Percentiles rank a stretch among this genome's conserved stretches.
phyloP scores from a whole-genome alignment of 1,140 invertebrate genomes.

The Penaeus vannamei region DNA sequence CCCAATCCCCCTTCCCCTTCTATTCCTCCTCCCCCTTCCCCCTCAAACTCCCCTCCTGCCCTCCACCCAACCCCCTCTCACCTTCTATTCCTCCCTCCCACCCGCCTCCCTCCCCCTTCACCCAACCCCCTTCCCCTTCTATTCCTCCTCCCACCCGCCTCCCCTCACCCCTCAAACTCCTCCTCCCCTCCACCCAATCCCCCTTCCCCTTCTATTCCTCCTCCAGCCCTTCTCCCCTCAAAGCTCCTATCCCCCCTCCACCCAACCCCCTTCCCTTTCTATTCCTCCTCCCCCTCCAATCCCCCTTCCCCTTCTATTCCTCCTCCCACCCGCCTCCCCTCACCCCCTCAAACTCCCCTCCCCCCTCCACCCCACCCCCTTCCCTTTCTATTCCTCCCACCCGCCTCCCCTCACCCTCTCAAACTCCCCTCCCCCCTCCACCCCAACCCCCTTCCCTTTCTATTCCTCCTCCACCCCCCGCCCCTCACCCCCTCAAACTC shows the following conservation, averaged over 20 bases:
- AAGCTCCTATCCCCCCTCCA: not conserved
- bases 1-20: not conserved
- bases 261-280: not conserved
- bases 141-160: not conserved
- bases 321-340: not conserved
- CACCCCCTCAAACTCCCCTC: too few relatives aligned
- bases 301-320: not conserved
- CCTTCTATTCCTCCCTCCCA: not conserved
- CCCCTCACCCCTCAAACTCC: not conserved
- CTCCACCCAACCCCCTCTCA: not conserved
- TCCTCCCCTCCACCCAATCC: constrained; percentile 30
- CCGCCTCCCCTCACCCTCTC: not conserved
- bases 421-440: too few relatives aligned
- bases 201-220: not conserved
- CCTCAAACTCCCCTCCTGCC: too few relatives aligned
- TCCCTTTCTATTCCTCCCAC: not conserved
- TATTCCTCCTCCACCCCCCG: not conserved
- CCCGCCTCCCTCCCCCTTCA: not conserved
- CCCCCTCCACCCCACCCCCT: not conserved
- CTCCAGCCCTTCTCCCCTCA: not conserved
- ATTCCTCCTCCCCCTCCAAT: constrained; percentile 4
- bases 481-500: not conserved
- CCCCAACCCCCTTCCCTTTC: not conserved
- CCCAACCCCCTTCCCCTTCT: not conserved
- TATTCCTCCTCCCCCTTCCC: not conserved